Conservation (phyloP, 2,113 vertebrate genomes). For the Callocephalon fimbriatum region DNA sequence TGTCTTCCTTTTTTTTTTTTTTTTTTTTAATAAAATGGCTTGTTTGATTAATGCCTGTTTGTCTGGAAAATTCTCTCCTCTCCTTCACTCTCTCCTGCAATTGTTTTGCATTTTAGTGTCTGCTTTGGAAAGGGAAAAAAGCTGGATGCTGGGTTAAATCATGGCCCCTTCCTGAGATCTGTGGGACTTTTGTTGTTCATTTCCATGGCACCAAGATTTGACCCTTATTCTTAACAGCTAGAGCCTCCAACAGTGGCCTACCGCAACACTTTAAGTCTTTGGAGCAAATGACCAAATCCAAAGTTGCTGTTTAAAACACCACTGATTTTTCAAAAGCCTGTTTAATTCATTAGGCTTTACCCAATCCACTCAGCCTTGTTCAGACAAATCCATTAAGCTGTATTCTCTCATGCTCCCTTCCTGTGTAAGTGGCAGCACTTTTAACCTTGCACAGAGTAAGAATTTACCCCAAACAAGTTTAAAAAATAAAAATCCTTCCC, state of each 20-base stretch:
- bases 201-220: background rate
- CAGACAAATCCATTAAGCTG: background rate
- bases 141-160: background rate
- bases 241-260: background rate
- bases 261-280: background rate
- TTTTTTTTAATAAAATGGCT: background rate
- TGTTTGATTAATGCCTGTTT: conserved; percentile 41
- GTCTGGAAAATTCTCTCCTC: conserved; percentile 26
- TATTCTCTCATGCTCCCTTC: background rate
- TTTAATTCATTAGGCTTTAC: conserved; percentile 23
- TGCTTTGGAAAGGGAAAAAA: background rate
- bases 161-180: background rate
- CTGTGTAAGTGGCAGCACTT: background rate
- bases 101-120: background rate
- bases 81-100: background rate
- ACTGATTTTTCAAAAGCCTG: conserved; percentile 22
- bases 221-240: background rate
- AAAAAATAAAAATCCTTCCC: background rate
- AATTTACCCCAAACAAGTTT: background rate
- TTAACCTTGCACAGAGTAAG: background rate
- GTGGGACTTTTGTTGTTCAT: background rate
- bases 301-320: conserved; percentile 20
- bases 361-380: background rate
- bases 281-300: background rate
- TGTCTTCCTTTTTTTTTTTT: background rate